Base-by-base conservation (phyloP, 2,888 invertebrate genomes). In the Ophion ellenae region DNA sequence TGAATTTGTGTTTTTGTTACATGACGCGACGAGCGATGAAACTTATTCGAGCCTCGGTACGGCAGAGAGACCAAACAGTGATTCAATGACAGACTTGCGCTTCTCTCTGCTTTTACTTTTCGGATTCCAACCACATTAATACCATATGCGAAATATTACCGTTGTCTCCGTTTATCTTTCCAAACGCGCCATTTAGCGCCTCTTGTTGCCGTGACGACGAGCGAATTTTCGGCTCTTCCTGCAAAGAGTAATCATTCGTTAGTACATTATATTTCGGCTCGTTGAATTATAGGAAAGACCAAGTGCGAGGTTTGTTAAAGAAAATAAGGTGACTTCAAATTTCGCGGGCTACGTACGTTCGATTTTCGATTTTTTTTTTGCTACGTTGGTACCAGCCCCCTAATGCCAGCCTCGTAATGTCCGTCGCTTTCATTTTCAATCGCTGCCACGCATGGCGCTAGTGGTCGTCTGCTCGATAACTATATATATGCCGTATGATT, bases 201-300 rank as follows among this genome's bases (percentile, higher is more conserved):
- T 91, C 87, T 93, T 93, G 88, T 93, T 93, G 83, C 91, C 93
- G 88, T 93, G 92, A 80, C 93, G 93, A 83, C 94, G 92, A 61
- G 91, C 87, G 79, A 93, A 92, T 78, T 93, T 94, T 32, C 93
- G 92, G 81, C 88, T 93, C 90, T 93, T 94, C 84, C 94, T 93
- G 71, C 6, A 89, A 90, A 45, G 6, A 69, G 47, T 71, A 66
- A 66, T 45, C n/a, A 3, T 11, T 17, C 36, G 9, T 57, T 67
- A 45, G n/a, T 36, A 20, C 14, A 9, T 17, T 57, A 4, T 4
- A 32, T 32, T 32, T 57, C 32, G 0, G 3, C 6, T 9, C 45
- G n/a, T n/a, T 3, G 20, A 70, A 70, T 70, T 28, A 14, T 70
- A 20, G 36, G 2, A 32, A 66, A 10, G 11, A 17, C 32, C 20